A percentile compares a stretch with the other conserved stretches of the same genome.
These are phyloP conservation scores for Tineola bisselliella DNA, from an alignment of 2,888 invertebrate genomes.

Conservation along the genomic window DNA sequence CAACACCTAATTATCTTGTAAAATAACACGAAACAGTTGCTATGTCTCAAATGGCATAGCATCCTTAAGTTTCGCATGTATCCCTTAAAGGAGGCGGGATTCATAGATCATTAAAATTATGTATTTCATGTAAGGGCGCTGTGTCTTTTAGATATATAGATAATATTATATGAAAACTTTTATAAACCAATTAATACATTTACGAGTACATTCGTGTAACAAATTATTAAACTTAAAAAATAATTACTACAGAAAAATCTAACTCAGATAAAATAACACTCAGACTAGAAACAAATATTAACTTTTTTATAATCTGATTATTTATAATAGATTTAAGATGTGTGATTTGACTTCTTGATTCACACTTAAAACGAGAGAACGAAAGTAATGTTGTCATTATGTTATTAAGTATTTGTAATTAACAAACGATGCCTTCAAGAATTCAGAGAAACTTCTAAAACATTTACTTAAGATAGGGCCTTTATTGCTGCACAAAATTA, in stretches of 20 bases:
- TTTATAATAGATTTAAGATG: too few species aligned
- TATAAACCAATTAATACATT: too few species aligned
- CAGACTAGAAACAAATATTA: too few species aligned
- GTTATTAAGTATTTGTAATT: constrained; percentile 7
- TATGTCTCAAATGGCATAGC: constrained; percentile 27
- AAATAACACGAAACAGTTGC: constrained; percentile 40
- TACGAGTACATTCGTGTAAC: too few species aligned
- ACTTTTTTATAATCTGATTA: too few species aligned
- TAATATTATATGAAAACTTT: too few species aligned
- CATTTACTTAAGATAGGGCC: constrained; percentile 1
- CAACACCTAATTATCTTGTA: constrained; percentile 40
- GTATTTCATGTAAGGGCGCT: not conserved
- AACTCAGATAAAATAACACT: too few species aligned
- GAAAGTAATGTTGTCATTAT: not conserved
- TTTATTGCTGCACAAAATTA: constrained; percentile 10
- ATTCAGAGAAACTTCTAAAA: constrained; percentile 10
- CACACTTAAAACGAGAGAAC: too few species aligned
- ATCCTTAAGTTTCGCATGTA: constrained; percentile 20
- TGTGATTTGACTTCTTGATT: too few species aligned
- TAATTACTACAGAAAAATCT: too few species aligned
- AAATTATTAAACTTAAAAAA: too few species aligned
- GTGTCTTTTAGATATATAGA: too few species aligned
- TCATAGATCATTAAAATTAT: constrained; percentile 18
- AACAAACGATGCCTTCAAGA: not conserved
- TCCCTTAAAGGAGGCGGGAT: constrained; percentile 29